Percentiles rank a stretch among this genome's conserved stretches.
These are phyloP conservation scores for Rotaria magnacalcarata DNA, from an alignment of 2,888 invertebrate species.

Conservation along the genomic window DNA sequence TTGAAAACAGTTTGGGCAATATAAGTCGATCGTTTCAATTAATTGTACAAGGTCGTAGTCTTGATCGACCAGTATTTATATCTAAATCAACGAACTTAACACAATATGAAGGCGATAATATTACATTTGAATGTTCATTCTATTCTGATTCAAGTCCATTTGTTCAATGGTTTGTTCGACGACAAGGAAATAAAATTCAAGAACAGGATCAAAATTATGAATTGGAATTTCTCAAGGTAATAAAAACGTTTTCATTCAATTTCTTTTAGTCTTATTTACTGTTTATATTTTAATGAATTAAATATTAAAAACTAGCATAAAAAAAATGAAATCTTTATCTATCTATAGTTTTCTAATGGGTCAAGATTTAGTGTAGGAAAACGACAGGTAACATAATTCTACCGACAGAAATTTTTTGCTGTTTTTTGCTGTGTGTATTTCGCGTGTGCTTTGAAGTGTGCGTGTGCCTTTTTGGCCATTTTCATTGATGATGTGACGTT, in stretches of 20 bases:
- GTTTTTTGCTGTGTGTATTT: background rate
- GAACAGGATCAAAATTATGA: background rate
- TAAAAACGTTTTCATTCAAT: background rate
- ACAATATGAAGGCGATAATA: conserved; percentile 43
- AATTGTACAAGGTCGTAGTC: conserved; percentile 32
- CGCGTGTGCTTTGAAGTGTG: background rate
- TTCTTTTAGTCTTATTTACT: background rate
- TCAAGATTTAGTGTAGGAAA: conserved; percentile 33
- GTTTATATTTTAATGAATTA: background rate
- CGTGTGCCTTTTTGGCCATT: background rate
- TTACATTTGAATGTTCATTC: conserved; percentile 35
- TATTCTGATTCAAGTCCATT: conserved; percentile 28
- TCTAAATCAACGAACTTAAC: conserved; percentile 38
- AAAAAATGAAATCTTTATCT: background rate
- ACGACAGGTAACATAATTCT: background rate
- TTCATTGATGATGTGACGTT: background rate
- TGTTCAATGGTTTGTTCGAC: conserved; percentile 30
- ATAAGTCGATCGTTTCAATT: conserved; percentile 33
- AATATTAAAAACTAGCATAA: background rate
- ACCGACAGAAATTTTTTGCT: background rate
- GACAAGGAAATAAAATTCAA: background rate
- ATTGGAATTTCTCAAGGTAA: conserved; percentile 23
- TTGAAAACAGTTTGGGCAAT: conserved; percentile 35
- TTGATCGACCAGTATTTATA: conserved; percentile 37
- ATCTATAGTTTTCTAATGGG: conserved; percentile 29